Evolutionary conservation across 1,140 invertebrate species (phyloP).

Genomic region (Dinoponera quadriceps): DNA sequence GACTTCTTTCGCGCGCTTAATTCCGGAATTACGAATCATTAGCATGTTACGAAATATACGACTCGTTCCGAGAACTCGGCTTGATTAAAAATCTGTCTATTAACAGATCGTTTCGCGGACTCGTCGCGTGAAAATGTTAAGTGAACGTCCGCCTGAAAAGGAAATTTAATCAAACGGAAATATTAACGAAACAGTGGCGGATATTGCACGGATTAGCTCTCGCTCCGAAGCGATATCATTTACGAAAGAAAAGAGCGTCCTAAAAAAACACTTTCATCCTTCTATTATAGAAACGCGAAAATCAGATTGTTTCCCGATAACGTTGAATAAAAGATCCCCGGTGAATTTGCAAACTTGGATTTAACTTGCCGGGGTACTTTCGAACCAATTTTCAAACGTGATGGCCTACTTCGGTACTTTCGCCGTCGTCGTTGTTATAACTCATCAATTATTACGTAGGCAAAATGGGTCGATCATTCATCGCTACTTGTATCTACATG

Average conservation of each 20-base stretch:
- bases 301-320: constrained; percentile 7
- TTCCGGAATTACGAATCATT: neutral
- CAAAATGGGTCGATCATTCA: neutral
- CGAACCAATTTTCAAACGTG: constrained; percentile 12
- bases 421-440: too few relatives aligned
- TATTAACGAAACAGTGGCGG: neutral
- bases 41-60: neutral
- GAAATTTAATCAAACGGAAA: neutral
- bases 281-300: too few relatives aligned
- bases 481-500: neutral
- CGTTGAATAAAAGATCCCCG: neutral
- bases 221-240: neutral
- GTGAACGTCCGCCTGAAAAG: neutral
- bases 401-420: neutral
- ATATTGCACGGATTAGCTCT: neutral
- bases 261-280: neutral
- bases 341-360: neutral
- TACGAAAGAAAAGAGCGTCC: neutral
- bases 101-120: neutral
- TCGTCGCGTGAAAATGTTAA: neutral
- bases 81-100: neutral
- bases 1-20: neutral
- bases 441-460: constrained; percentile 16
- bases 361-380: constrained; percentile 7
- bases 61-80: neutral